These are phyloP conservation scores for Anastrepha obliqua DNA, from an alignment of 1,140 invertebrate species.

Conservation along the genomic window DNA sequence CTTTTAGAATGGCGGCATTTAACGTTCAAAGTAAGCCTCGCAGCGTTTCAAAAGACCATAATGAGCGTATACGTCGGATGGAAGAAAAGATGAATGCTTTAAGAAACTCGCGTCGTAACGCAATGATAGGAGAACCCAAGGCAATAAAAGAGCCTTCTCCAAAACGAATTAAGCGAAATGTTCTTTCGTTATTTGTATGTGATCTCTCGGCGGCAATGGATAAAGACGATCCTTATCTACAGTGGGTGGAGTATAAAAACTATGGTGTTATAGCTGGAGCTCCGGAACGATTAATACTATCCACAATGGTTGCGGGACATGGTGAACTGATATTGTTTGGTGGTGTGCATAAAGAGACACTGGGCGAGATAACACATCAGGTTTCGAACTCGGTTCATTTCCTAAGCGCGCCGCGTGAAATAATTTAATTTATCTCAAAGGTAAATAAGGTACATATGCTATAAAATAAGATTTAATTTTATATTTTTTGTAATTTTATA, in stretches of 20 bases:
- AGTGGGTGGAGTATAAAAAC: constrained; percentile 85
- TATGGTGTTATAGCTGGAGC: constrained; percentile 79
- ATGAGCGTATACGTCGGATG: constrained; percentile 72
- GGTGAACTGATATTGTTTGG: constrained; percentile 96
- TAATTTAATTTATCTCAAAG: constrained; percentile 77
- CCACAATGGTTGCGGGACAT: constrained; percentile 90
- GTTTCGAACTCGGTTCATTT: constrained; percentile 89
- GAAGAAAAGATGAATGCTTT: constrained; percentile 73
- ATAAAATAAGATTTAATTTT: background rate
- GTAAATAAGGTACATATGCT: constrained; percentile 18
- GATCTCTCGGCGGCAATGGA: constrained; percentile 84
- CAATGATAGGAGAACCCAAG: constrained; percentile 58
- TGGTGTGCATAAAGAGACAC: constrained; percentile 88
- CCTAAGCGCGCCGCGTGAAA: constrained; percentile 83
- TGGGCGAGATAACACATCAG: constrained; percentile 76
- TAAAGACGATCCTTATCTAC: constrained; percentile 79
- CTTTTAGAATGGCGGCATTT: constrained; percentile 73
- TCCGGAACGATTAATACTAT: constrained; percentile 92
- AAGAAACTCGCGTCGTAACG: constrained; percentile 68
- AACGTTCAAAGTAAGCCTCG: constrained; percentile 69
- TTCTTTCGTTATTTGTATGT: constrained; percentile 88
- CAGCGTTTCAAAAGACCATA: constrained; percentile 70
- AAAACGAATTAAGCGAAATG: constrained; percentile 78
- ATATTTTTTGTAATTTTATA: background rate
- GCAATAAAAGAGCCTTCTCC: constrained; percentile 67